Evolutionary conservation across 2,888 invertebrate species (phyloP).

Genomic region (Linyphia triangularis): DNA sequence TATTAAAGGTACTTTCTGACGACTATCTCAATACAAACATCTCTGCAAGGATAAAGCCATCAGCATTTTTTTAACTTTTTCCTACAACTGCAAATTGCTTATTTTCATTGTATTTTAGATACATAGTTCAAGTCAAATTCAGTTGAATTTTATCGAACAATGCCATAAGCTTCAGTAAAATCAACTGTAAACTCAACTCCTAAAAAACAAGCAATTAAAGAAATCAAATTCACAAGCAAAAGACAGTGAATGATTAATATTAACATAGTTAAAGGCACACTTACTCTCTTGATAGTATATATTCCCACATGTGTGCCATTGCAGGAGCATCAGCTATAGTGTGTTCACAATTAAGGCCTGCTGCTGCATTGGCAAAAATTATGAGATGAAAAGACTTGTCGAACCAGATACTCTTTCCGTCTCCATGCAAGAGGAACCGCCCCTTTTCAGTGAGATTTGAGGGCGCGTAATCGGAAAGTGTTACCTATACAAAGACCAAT

Average conservation of each 20-base stretch:
- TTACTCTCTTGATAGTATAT: slow-evolving; percentile 81
- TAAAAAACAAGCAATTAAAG: neutral
- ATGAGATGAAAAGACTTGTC: slow-evolving; percentile 81
- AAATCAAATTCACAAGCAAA: neutral
- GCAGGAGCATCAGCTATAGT: slow-evolving; percentile 82
- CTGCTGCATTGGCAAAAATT: slow-evolving; percentile 80
- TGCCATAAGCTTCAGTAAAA: no score
- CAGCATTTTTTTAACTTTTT: no score
- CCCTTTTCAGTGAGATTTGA: slow-evolving; percentile 79
- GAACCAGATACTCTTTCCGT: slow-evolving; percentile 81
- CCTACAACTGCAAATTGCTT: no score
- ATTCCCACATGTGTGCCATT: slow-evolving; percentile 81
- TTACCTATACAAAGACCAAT: slow-evolving; percentile 78
- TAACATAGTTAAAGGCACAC: neutral
- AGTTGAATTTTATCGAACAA: no score
- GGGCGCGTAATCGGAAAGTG: slow-evolving; percentile 78
- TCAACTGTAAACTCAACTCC: no score
- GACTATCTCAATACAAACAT: no score
- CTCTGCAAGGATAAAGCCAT: no score
- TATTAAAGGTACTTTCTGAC: no score
- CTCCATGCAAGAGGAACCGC: slow-evolving; percentile 80
- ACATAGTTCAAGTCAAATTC: no score
- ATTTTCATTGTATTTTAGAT: no score
- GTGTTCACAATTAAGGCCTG: slow-evolving; percentile 82
- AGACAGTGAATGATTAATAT: neutral